These are phyloP conservation scores for Plumapathes pennacea DNA, from an alignment of 92 coral and sea anemone species.

Conservation along the genomic window DNA sequence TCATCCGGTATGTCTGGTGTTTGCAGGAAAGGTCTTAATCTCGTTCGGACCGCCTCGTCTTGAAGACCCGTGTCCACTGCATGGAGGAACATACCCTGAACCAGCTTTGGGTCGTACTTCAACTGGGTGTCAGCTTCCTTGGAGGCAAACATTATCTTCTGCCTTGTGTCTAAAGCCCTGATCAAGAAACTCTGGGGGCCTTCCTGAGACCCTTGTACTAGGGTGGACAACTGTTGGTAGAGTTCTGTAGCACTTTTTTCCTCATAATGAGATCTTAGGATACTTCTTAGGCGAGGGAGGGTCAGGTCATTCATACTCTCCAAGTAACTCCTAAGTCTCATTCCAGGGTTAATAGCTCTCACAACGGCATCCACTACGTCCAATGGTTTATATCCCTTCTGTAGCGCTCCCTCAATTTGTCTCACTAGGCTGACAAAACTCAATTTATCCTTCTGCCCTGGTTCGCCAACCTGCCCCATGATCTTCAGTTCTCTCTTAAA, in stretches of 20 bases:
- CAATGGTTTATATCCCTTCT: conserved; percentile 16
- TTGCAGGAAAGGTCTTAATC: too few relatives aligned
- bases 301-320: conserved; percentile 14
- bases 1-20: too few relatives aligned
- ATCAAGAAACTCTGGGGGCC: conserved; percentile 37
- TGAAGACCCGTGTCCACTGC: too few relatives aligned
- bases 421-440: conserved; percentile 32
- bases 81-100: too few relatives aligned
- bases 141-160: too few relatives aligned
- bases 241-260: conserved; percentile 41
- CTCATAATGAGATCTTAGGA: conserved; percentile 36
- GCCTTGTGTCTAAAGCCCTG: conserved; percentile 36
- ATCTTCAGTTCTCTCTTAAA: conserved; percentile 4
- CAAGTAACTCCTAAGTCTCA: conserved; percentile 30
- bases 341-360: conserved; percentile 31
- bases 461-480: conserved; percentile 16
- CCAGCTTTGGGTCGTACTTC: too few relatives aligned
- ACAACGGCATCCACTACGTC: conserved; percentile 28
- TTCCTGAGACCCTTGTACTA: conserved; percentile 35
- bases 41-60: too few relatives aligned
- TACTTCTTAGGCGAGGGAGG: conserved; percentile 13
- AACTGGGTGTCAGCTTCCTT: too few relatives aligned
- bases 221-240: conserved; percentile 18
- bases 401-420: conserved; percentile 36
- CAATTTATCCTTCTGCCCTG: conserved; percentile 23